A percentile compares a stretch with the other conserved stretches of the same genome.
Evolutionary conservation across 2,888 invertebrate species (phyloP).

Genomic region (Chloroclystis v-ata): DNA sequence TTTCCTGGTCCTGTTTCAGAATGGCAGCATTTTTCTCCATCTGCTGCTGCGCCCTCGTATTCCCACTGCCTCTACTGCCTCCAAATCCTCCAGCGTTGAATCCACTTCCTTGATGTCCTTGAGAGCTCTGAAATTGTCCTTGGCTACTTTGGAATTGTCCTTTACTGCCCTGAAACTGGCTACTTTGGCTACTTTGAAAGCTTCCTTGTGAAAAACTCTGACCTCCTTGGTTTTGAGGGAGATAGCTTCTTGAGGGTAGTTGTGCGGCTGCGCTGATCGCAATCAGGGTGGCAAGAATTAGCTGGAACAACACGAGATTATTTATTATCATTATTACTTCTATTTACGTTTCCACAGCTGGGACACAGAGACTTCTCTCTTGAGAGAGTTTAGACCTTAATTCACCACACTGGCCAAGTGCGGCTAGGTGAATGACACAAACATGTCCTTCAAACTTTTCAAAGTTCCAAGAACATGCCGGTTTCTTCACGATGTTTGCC

Average conservation of each 20-base stretch:
- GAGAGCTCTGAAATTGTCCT: constrained; percentile 5
- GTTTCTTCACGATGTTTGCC: no score
- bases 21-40: constrained; percentile 53
- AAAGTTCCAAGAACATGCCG: no score
- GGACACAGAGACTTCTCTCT: no score
- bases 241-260: constrained; percentile 49
- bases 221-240: constrained; percentile 38
- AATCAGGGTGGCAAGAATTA: constrained; percentile 40
- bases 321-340: no score
- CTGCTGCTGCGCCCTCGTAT: constrained; percentile 48
- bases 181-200: constrained; percentile 10
- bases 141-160: neutral
- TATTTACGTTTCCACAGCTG: no score
- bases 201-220: constrained; percentile 17
- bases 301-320: constrained; percentile 33
- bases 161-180: neutral
- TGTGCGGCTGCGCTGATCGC: constrained; percentile 47
- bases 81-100: constrained; percentile 15
- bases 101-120: no score
- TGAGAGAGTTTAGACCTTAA: no score
- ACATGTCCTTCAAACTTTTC: no score
- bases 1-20: constrained; percentile 51
- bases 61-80: constrained; percentile 17
- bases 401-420: no score
- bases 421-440: no score